phyloP scores from a whole-genome alignment of 2,888 invertebrate genomes.

The Pegoplata infirma region DNA sequence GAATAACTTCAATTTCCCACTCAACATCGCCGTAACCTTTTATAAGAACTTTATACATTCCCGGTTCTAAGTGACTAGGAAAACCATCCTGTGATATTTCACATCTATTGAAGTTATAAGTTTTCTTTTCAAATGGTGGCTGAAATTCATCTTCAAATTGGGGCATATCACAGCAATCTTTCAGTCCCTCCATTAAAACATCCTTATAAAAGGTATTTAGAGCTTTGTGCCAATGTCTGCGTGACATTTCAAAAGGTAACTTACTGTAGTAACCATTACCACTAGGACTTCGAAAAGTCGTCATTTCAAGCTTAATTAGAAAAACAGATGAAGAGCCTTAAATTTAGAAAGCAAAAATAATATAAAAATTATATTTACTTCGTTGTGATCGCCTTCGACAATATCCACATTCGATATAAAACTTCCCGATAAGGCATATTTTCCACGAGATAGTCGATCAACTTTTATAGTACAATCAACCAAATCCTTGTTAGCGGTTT shows the following conservation, averaged over 20 bases:
- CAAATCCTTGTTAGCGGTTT: no score
- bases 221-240: constrained; percentile 44
- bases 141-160: constrained; percentile 29
- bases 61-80: constrained; percentile 56
- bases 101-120: constrained; percentile 47
- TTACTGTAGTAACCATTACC: constrained; percentile 51
- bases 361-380: neutral
- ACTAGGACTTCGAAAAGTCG: constrained; percentile 58
- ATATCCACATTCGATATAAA: neutral
- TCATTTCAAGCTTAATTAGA: constrained; percentile 43
- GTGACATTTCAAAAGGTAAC: constrained; percentile 50
- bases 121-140: constrained; percentile 50
- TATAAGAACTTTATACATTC: constrained; percentile 58
- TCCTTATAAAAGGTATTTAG: constrained; percentile 56
- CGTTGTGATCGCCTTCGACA: neutral
- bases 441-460: neutral
- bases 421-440: neutral
- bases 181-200: constrained; percentile 48
- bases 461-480: no score
- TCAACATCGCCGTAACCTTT: constrained; percentile 48
- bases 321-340: no score
- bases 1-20: no score
- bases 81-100: constrained; percentile 50
- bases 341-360: no score
- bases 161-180: constrained; percentile 63